Evolutionary conservation across 2,888 invertebrate species (phyloP), one percentile per base, ranked within the genome.

Genomic region (Tenthredo amoena): DNA sequence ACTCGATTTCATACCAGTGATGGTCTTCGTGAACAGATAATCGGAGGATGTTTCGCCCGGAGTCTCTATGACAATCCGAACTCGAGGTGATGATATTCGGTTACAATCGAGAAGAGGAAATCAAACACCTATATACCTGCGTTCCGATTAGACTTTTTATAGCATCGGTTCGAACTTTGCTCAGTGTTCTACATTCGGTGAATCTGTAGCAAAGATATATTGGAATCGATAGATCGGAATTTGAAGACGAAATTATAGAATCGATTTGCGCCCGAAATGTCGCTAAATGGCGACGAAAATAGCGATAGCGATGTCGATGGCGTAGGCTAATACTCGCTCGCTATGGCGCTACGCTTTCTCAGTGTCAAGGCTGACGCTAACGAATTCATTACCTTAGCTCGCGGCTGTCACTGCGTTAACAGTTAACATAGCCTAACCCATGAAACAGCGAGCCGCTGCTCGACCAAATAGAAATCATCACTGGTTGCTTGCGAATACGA

Each of bases 331-430:
- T 31, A 1, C 65, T 65, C 65, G 65, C 65, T 21, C 2, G 34
- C 9, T 58, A 62, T 55, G 72, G 55, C 74, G 82, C 81, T 68
- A 81, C 86, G 86, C 86, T 86, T 86, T 86, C 86, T 86, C 86
- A 86, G 82, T 86, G 86, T 86, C 86, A 86, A 85, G 82, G 86
- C 82, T 82, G 82, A 83, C 82, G 85, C 86, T 81, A 71, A 86
- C 68, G 77, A 85, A 82, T 68, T 84, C 84, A 86, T 86, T 86
- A 86, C 81, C 77, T 40, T 83, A 83, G 68, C 83, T 83, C 68
- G 83, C 47, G 83, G 68, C 68, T 83, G 83, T 83, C 83, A 71
- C 68, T 50, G 15, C 83, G 83, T 83, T 83, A 83, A 83, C 83
- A 83, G 83, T 83, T 83, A 68, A 83, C 83, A 47, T 18, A 43